phyloP scores from a whole-genome alignment of 2,888 invertebrate genomes.

The Horisme vitalbata region DNA sequence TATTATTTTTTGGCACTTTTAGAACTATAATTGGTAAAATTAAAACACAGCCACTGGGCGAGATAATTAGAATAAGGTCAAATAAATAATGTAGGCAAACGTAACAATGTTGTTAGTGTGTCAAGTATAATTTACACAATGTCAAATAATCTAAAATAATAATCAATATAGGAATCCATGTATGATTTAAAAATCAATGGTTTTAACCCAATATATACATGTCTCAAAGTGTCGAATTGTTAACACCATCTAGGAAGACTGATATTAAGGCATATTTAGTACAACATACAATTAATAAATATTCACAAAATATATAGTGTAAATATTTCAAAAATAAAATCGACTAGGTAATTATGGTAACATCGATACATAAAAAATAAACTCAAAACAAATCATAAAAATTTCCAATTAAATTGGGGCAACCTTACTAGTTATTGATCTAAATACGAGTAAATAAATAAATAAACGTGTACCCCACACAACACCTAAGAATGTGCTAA shows the following conservation, averaged over 20 bases:
- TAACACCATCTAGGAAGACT: conserved; percentile 14
- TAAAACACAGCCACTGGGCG: conserved; percentile 36
- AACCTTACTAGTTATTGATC: conserved; percentile 9
- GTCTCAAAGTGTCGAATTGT: too few relatives aligned
- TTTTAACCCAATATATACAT: too few relatives aligned
- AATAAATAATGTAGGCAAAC: conserved; percentile 2
- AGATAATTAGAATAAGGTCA: conserved; percentile 6
- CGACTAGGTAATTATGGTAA: background rate
- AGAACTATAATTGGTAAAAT: conserved; percentile 24
- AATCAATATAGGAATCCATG: too few relatives aligned
- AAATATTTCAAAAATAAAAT: conserved; percentile 17
- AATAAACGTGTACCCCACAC: conserved; percentile 7
- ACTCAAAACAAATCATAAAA: background rate
- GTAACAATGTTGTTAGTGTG: background rate
- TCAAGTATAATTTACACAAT: background rate
- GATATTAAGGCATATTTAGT: conserved; percentile 17
- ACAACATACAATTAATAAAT: background rate
- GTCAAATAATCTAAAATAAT: background rate
- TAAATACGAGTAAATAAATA: too few relatives aligned
- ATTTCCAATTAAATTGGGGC: conserved; percentile 28
- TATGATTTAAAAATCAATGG: too few relatives aligned
- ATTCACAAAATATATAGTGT: background rate
- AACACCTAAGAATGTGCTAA: conserved; percentile 12
- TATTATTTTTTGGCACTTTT: conserved; percentile 35
- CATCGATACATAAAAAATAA: background rate